Evolutionary conservation across 92 coral and sea anemone genomes (phyloP).

Genomic region (Diadumene lineata): DNA sequence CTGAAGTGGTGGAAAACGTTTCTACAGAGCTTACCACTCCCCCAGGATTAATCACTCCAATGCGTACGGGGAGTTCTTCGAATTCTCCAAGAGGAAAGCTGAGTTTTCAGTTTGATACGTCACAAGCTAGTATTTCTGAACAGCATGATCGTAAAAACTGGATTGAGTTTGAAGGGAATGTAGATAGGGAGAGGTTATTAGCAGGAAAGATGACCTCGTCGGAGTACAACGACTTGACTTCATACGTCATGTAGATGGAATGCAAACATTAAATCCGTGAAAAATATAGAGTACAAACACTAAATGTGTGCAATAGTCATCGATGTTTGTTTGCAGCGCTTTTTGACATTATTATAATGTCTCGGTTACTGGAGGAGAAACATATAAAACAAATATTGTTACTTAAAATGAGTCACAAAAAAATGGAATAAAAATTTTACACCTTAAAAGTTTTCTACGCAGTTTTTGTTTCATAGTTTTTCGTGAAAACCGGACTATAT

Average conservation of each 20-base stretch:
- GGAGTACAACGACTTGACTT: conserved; percentile 2
- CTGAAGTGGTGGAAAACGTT: background rate
- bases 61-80: conserved; percentile 7
- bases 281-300: too few species aligned
- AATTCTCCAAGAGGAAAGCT: conserved; percentile 19
- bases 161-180: conserved; percentile 25
- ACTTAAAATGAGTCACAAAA: too few species aligned
- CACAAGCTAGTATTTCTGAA: background rate
- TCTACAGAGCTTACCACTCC: conserved; percentile 8
- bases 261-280: too few species aligned
- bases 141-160: conserved; percentile 23
- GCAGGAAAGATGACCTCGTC: background rate
- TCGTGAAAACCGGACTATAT: too few species aligned
- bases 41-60: conserved; percentile 18
- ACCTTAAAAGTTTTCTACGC: too few species aligned
- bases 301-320: too few species aligned
- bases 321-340: too few species aligned
- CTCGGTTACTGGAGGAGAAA: too few species aligned
- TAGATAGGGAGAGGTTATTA: background rate
- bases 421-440: too few species aligned
- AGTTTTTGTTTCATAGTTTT: too few species aligned
- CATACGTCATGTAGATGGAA: background rate
- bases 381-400: too few species aligned
- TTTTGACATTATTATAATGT: too few species aligned
- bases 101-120: conserved; percentile 15